Conservation (phyloP, 1,140 invertebrate species). For the Pemphigus obesinymphae region DNA sequence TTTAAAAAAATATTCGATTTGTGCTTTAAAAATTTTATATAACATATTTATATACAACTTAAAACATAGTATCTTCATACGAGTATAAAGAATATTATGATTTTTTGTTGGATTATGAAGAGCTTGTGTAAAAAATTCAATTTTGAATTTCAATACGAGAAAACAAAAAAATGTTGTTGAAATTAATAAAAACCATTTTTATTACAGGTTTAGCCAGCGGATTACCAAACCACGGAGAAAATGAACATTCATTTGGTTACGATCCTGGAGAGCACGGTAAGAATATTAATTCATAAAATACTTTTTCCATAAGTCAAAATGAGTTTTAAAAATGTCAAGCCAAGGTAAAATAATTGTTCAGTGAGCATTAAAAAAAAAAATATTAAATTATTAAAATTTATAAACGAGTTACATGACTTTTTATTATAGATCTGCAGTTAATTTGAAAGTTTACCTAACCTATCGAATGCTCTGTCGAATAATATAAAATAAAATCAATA, state of each 20-base stretch:
- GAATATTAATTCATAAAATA: neutral
- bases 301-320: neutral
- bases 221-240: neutral
- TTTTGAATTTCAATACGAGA: too few relatives aligned
- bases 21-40: too few relatives aligned
- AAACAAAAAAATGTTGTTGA: too few relatives aligned
- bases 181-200: neutral
- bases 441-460: neutral
- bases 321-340: neutral
- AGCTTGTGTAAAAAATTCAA: too few relatives aligned
- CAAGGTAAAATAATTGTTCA: neutral
- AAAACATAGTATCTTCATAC: too few relatives aligned
- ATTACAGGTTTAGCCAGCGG: neutral
- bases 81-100: too few relatives aligned
- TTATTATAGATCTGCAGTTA: neutral
- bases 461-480: neutral
- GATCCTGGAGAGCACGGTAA: conserved; percentile 28
- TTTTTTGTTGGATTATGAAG: too few relatives aligned
- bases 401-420: neutral
- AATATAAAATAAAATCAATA: neutral
- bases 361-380: neutral
- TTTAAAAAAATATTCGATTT: too few relatives aligned
- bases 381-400: neutral
- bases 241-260: conserved; percentile 31
- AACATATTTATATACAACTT: too few relatives aligned